Conservation (phyloP, 2,888 invertebrate genomes). For the Meta bourneti region DNA sequence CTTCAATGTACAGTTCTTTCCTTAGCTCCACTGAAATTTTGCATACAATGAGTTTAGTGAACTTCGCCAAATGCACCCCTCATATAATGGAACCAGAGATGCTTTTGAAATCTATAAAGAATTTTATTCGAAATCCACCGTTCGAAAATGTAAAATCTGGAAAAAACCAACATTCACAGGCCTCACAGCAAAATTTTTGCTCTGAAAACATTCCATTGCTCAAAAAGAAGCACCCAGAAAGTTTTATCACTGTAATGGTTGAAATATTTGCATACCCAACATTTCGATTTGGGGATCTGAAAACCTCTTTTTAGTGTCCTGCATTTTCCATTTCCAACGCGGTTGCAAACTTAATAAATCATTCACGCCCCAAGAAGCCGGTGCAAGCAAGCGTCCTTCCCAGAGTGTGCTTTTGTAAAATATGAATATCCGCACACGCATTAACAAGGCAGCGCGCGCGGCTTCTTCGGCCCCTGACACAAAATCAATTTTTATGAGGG, state of each 20-base stretch:
- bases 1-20: too few relatives aligned
- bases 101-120: background rate
- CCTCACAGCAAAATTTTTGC: background rate
- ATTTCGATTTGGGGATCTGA: background rate
- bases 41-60: background rate
- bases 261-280: background rate
- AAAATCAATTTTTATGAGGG: constrained; percentile 60
- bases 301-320: background rate
- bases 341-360: constrained; percentile 39
- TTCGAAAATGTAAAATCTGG: background rate
- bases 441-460: constrained; percentile 13
- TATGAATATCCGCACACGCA: constrained; percentile 21
- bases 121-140: background rate
- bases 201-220: background rate
- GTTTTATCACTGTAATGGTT: background rate
- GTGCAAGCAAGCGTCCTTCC: background rate
- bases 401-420: constrained; percentile 16
- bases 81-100: background rate
- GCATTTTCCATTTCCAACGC: constrained; percentile 1
- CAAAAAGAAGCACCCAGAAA: background rate
- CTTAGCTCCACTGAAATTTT: too few relatives aligned
- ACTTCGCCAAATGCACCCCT: background rate
- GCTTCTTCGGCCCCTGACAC: constrained; percentile 21
- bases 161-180: background rate
- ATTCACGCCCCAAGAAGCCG: constrained; percentile 16